Percentiles rank a stretch among this genome's conserved stretches.
Conservation (phyloP, 2,888 invertebrate genomes). For the Synergus itoensis region DNA sequence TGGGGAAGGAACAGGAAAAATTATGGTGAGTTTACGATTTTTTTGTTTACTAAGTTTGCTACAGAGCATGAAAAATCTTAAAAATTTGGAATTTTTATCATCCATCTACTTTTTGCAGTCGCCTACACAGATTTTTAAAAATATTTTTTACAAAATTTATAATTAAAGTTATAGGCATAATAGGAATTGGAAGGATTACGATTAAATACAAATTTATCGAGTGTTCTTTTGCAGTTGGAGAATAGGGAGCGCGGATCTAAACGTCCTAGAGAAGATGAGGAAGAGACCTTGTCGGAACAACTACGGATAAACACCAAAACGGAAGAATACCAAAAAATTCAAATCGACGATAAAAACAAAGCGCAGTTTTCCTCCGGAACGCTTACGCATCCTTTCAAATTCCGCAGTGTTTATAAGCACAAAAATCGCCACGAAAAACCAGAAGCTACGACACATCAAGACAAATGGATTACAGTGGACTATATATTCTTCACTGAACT, state of each 20-base stretch:
- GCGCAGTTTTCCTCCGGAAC: slow-evolving; percentile 81
- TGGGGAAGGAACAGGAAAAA: slow-evolving; percentile 57
- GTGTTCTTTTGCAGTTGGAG: slow-evolving; percentile 16
- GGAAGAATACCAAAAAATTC: slow-evolving; percentile 61
- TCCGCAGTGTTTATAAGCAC: slow-evolving; percentile 86
- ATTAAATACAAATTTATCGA: neutral
- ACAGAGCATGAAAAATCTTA: neutral
- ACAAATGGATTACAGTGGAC: slow-evolving; percentile 90
- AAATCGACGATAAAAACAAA: slow-evolving; percentile 62
- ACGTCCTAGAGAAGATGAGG: neutral
- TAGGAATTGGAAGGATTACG: too few relatives aligned
- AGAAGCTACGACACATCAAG: slow-evolving; percentile 89
- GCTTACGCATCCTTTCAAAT: slow-evolving; percentile 83
- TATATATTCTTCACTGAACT: slow-evolving; percentile 91
- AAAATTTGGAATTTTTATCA: too few relatives aligned
- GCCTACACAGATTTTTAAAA: too few relatives aligned
- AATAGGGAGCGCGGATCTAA: neutral
- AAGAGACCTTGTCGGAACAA: neutral
- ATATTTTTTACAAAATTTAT: too few relatives aligned
- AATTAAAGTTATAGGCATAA: too few relatives aligned
- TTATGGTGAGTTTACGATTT: slow-evolving; percentile 48
- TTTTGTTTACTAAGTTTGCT: slow-evolving; percentile 12
- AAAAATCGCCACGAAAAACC: slow-evolving; percentile 73
- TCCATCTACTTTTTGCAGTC: too few relatives aligned
- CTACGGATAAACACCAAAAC: slow-evolving; percentile 45